Evolutionary conservation across 2,888 invertebrate species (phyloP).

Genomic region (Cataglyphis altisquamis): DNA sequence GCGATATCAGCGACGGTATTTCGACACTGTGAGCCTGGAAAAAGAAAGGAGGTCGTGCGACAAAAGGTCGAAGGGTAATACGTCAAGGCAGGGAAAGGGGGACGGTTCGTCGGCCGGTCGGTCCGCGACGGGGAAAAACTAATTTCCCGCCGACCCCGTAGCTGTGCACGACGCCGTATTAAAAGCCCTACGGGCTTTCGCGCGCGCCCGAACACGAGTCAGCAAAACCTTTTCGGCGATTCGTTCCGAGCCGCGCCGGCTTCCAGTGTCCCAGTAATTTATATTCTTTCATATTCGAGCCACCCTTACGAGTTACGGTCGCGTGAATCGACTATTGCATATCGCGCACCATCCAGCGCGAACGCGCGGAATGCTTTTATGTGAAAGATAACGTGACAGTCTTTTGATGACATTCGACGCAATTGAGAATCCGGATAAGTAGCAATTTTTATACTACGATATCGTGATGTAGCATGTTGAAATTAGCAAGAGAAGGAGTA

Average conservation of each 20-base stretch:
- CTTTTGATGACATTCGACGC: background rate
- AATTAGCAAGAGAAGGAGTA: background rate
- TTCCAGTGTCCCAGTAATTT: conserved; percentile 76
- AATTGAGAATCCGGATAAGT: conserved; percentile 6
- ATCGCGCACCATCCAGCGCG: conserved; percentile 19
- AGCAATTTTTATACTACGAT: conserved; percentile 30
- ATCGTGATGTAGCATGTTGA: conserved; percentile 17
- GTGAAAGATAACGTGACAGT: conserved; percentile 27
- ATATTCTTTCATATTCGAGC: conserved; percentile 83
- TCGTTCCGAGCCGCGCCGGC: conserved; percentile 69
- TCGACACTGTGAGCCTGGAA: conserved; percentile 24
- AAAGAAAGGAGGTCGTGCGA: conserved; percentile 56
- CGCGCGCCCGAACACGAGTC: conserved; percentile 70
- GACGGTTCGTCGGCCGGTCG: conserved; percentile 23
- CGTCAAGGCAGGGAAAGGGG: conserved; percentile 59
- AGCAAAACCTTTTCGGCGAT: conserved; percentile 82
- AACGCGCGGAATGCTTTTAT: conserved; percentile 32
- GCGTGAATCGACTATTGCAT: conserved; percentile 41
- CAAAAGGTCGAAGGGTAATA: conserved; percentile 72
- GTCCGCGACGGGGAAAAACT: conserved; percentile 74
- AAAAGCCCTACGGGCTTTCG: conserved; percentile 73
- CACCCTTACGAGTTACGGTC: conserved; percentile 61
- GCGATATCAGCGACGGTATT: conserved; percentile 48
- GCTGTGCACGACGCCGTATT: conserved; percentile 72
- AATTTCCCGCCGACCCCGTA: conserved; percentile 76